Evolutionary conservation across 2,113 vertebrate genomes (phyloP), one percentile per base, ranked within the genome.

Genomic region (Ammodramus savannarum): DNA sequence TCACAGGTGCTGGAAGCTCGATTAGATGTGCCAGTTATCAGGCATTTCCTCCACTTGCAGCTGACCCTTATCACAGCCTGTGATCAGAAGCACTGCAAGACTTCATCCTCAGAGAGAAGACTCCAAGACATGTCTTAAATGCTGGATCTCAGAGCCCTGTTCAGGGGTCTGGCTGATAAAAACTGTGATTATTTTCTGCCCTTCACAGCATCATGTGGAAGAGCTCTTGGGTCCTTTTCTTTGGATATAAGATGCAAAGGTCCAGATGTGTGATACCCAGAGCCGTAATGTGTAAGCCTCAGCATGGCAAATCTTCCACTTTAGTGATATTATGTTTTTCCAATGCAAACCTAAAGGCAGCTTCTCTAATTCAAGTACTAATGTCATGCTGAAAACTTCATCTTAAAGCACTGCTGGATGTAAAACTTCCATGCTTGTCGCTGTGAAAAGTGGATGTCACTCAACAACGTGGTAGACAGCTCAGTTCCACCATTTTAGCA

Each of bases 121-220:
- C 18, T 66, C n/a, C 25, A 59, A 36, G 48, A 34, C 0, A 0
- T 23, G 9, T 46, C 26, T 38, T 63, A 43, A 55, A 16, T 0
- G 0, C 26, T 78, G 57, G 17, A 78, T 32, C 6, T 58, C 26
- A 34, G 15, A 0, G 0, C 55, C 26, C 25, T 48, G 9, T 73
- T 65, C 41, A 69, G 46, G 38, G 49, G 2, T 22, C 25, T 75
- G 58, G 14, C 43, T 86, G 59, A n/a, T 62, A 57, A 67, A 78
- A 1, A 0, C 18, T 4, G 1, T 57, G 13, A 43, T 62, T 62
- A 19, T 74, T 62, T 75, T 81, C n/a, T 84, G 26, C 7, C n/a
- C 65, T 59, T 67, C 0, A 0, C 21, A 59, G 20, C 21, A 78
- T n/a, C 73, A 22, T 1, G 7, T 55, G 55, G 38, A 74, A 74